Percentiles rank a stretch among this genome's conserved stretches.
These are phyloP conservation scores for Rhyzopertha dominica DNA, from an alignment of 1,140 invertebrate genomes.

Conservation along the genomic window DNA sequence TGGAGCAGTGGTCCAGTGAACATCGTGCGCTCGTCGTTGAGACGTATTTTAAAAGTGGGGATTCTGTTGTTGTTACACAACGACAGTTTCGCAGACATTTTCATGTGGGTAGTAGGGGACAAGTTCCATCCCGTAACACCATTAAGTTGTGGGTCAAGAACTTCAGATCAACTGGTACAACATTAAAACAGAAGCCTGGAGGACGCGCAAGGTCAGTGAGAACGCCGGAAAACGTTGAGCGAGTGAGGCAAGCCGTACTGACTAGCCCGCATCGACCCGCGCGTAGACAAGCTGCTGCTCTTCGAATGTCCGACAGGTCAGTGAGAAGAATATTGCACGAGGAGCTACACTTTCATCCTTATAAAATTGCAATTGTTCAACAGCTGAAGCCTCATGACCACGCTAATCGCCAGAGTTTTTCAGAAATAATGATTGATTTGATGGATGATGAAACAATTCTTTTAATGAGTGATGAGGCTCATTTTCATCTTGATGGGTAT, in stretches of 20 bases:
- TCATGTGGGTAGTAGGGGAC: constrained; percentile 6
- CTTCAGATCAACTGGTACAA: constrained; percentile 9
- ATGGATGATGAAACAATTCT: no score
- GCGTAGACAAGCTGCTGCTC: constrained; percentile 13
- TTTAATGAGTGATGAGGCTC: no score
- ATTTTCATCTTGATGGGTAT: no score
- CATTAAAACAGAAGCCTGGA: constrained; percentile 13
- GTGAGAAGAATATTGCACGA: constrained; percentile 17
- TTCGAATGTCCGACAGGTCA: constrained; percentile 8
- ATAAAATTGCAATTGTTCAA: no score
- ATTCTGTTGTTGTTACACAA: constrained; percentile 7
- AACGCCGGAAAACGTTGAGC: constrained; percentile 14
- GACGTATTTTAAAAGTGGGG: no score
- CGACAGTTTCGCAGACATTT: constrained; percentile 7
- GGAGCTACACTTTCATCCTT: constrained; percentile 14
- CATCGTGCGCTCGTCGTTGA: constrained; percentile 6
- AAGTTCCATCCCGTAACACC: constrained; percentile 14
- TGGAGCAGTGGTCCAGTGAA: neutral
- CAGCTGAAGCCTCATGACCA: no score
- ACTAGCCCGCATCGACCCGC: constrained; percentile 11
- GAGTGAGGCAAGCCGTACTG: constrained; percentile 11
- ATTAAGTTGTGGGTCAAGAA: constrained; percentile 16
- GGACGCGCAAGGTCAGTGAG: constrained; percentile 6
- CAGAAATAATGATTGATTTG: no score
- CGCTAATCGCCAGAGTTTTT: no score